These are phyloP conservation scores for Maccullochella peelii DNA, from an alignment of 2,113 vertebrate genomes.

Conservation along the genomic window DNA sequence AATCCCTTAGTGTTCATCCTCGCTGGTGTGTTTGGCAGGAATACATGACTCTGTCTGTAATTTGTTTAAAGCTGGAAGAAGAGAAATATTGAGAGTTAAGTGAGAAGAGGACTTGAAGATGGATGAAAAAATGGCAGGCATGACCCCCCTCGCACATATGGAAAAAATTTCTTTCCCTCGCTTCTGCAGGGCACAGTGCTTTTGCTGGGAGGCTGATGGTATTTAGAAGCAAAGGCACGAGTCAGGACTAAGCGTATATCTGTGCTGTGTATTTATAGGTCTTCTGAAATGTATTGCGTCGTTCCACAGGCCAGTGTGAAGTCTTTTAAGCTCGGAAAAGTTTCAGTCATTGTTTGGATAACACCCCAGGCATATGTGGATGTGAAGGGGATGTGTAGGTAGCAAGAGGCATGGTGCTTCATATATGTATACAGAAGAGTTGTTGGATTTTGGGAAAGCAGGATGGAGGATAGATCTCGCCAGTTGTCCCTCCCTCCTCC, in stretches of 20 bases:
- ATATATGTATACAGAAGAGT: background rate
- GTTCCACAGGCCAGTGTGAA: background rate
- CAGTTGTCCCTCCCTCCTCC: background rate
- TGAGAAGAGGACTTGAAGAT: constrained; percentile 77
- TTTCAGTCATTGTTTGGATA: constrained; percentile 22
- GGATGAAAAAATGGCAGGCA: constrained; percentile 66
- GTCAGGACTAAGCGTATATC: background rate
- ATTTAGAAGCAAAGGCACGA: constrained; percentile 28
- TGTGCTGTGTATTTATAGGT: background rate
- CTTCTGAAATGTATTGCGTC: background rate
- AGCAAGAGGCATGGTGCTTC: background rate
- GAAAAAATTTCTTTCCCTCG: constrained; percentile 78
- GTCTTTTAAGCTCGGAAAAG: background rate
- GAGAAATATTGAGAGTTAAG: constrained; percentile 77
- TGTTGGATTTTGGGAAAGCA: background rate
- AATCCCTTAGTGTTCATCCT: constrained; percentile 76
- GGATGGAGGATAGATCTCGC: constrained; percentile 26
- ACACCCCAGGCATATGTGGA: constrained; percentile 1
- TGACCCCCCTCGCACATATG: constrained; percentile 78
- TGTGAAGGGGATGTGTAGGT: background rate
- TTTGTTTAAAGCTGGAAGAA: constrained; percentile 80
- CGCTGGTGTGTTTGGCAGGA: constrained; percentile 81
- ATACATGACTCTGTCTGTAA: constrained; percentile 82
- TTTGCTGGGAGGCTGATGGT: constrained; percentile 34
- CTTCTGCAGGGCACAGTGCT: constrained; percentile 58